Percentiles rank a stretch among this genome's conserved stretches.
These are phyloP conservation scores for Cyclura pinguis DNA, from an alignment of 2,797 vertebrate genomes.

Conservation along the genomic window DNA sequence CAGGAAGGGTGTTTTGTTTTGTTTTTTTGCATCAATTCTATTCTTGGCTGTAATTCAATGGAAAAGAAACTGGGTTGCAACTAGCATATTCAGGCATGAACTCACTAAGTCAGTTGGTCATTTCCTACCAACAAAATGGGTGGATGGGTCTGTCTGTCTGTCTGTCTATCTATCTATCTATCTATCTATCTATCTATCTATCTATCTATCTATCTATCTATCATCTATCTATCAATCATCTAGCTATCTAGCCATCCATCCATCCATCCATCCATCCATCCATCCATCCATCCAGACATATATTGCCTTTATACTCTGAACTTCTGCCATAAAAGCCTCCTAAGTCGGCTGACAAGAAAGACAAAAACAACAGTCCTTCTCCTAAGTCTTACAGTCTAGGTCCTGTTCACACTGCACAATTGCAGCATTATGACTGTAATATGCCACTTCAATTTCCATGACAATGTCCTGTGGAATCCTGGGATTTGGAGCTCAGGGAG, in stretches of 20 bases:
- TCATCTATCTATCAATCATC: background rate
- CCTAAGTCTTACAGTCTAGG: no score
- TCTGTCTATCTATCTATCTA: background rate
- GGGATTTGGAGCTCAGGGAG: no score
- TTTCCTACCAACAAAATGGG: background rate
- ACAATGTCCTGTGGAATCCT: no score
- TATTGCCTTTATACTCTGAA: no score
- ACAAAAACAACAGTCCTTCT: no score
- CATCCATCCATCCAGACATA: no score
- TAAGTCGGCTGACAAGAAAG: no score
- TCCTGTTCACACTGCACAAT: no score
- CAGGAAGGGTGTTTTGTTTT: no score
- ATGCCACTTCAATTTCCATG: no score
- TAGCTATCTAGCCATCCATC: background rate
- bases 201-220: background rate
- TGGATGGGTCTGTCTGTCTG: background rate
- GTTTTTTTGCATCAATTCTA: background rate
- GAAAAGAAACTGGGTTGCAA: background rate
- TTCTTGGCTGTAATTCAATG: background rate
- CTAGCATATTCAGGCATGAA: background rate
- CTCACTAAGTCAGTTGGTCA: background rate
- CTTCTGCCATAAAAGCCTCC: no score
- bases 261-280: background rate
- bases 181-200: background rate
- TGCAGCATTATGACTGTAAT: no score